Base-by-base conservation (phyloP, 1,140 invertebrate genomes). In the Amyelois transitella region DNA sequence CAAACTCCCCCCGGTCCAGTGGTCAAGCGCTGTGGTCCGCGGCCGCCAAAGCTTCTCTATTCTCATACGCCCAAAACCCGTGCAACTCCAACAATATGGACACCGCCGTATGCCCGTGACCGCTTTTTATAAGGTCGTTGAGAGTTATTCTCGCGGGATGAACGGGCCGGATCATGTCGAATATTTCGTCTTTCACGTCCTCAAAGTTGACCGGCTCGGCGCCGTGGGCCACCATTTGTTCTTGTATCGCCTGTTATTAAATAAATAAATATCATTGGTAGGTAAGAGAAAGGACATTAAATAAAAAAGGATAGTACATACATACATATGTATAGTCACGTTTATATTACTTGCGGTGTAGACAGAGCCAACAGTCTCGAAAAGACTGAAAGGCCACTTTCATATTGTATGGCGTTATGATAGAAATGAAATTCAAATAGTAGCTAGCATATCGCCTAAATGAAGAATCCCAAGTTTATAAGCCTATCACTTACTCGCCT, bases 161-260 rank as follows among this genome's bases (percentile, higher is more conserved):
- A 52, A 90, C 91, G 1, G 97, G 97, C 69, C 96, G 95, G 0
- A 98, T 95, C 97, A 99, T 99, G 88, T 99, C 97, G 90, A 98
- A 99, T 67, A 99, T 97, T 89, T 99, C 97, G 89, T 99, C 96
- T 88, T 98, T 97, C 0, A 99, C 94, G 90, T 99, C 96, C 64
- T 97, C 94, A 87, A 99, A 98, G 62, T 92, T 93, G 0, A 98
- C 94, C 1, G 94, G 92, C 64, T 97, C 95, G 55, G 96, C 94
- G 8, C 93, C 94, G 81, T 96, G 94, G 10, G 92, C 89, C 25
- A 91, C 91, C 91, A 98, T 95, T 83, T 97, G 94, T 60, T 97
- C 94, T 87, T 97, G 94, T 64, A 98, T 97, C 10, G 95, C 95
- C 92, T 95, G 70, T 1, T 24, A 3, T 3, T 24, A 28, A 28